Conservation (phyloP, 2,113 vertebrate genomes). For the Camelus dromedarius region DNA sequence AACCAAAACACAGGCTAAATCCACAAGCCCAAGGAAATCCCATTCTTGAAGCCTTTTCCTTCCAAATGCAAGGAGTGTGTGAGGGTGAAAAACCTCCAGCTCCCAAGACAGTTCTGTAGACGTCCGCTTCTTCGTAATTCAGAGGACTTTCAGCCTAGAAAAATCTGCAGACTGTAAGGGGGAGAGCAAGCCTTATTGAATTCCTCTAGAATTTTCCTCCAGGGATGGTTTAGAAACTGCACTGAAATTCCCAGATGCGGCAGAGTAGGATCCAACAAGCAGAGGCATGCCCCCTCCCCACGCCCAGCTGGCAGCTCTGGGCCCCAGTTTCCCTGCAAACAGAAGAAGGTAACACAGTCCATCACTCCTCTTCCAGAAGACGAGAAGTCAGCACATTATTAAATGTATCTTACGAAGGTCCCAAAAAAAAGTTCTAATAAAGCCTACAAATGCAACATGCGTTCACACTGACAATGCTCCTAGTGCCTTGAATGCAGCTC, state of each 20-base stretch:
- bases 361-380: neutral
- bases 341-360: neutral
- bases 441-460: neutral
- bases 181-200: neutral
- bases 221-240: constrained; percentile 25
- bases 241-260: neutral
- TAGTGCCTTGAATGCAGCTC: neutral
- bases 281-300: neutral
- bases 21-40: neutral
- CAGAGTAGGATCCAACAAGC: neutral
- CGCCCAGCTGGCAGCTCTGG: neutral
- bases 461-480: neutral
- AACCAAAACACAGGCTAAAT: neutral
- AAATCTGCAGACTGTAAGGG: neutral
- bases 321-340: constrained; percentile 51
- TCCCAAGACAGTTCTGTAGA: neutral
- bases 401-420: neutral
- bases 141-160: neutral
- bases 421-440: neutral
- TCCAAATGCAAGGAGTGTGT: neutral
- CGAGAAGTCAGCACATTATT: neutral
- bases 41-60: neutral
- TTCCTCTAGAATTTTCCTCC: constrained; percentile 48
- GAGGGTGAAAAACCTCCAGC: neutral
- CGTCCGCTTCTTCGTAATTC: constrained; percentile 3